Evolutionary conservation across 2,888 invertebrate genomes (phyloP), one percentile per base, ranked within the genome.

Genomic region (Busseola fusca): DNA sequence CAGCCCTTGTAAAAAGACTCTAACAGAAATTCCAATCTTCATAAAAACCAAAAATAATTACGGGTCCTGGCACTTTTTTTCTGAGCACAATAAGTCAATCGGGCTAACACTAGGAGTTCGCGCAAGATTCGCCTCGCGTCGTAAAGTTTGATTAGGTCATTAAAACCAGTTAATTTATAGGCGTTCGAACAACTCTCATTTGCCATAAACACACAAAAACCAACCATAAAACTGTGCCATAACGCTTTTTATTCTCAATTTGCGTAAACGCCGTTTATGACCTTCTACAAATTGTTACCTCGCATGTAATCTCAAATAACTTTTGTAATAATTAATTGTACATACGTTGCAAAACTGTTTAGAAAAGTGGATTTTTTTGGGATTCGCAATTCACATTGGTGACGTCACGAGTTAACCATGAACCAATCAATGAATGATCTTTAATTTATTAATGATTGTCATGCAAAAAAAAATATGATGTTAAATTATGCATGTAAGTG

Each of bases 61-160:
- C 87, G 88, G 87, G 76, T 86, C 87, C 86, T 82, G 81, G 75
- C 79, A 70, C 82, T 87, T 88, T 90, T 91, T 90, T 89, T 88
- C 85, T 88, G 89, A 56, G 87, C 90, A 92, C 94, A 94, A 94
- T 94, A 95, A 95, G 94, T 95, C 94, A 93, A 95, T 94, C 92
- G 91, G 86, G 87, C 91, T 75, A 95, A 96, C 94, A 95, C 96
- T 95, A 95, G 95, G 92, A 96, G 96, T 95, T 92, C 88, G 87
- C 74, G 34, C 81, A 89, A 93, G 92, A 96, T 95, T 96, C 95
- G 96, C 91, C 91, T 90, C 94, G 95, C 93, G 91, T 94, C 96
- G 94, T 96, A 95, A 96, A 96, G 92, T 94, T 95, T 95, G 95
- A 96, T 96, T 95, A 95, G 94, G 91, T 94, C 95, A 95, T 96